Conservation (phyloP, 2,113 vertebrate species). For the Xiphorhynchus elegans region DNA sequence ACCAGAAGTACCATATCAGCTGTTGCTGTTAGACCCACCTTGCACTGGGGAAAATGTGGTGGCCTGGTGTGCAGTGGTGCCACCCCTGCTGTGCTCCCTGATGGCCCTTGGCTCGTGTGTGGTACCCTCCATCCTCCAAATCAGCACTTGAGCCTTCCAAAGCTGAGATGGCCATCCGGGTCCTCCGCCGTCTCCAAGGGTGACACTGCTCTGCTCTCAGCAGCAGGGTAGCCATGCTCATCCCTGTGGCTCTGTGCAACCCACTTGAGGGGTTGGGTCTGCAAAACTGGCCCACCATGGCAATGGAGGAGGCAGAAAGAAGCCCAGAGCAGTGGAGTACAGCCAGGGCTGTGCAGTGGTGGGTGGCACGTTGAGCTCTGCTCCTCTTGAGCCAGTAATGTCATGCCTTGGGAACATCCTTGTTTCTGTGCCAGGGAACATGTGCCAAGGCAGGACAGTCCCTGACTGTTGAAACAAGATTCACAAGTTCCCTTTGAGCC, state of each 20-base stretch:
- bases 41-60: neutral
- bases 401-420: neutral
- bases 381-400: rapidly evolving
- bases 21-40: neutral
- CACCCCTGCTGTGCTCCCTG: neutral
- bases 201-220: neutral
- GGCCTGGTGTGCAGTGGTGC: neutral
- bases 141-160: neutral
- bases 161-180: neutral
- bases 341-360: neutral
- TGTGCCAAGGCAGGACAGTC: neutral
- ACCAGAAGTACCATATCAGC: rapidly evolving
- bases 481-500: neutral
- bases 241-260: neutral
- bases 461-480: neutral
- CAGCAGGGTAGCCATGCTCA: neutral
- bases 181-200: rapidly evolving
- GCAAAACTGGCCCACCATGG: rapidly evolving
- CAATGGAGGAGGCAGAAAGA: neutral
- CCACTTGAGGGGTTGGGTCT: rapidly evolving
- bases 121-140: neutral
- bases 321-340: neutral
- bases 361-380: neutral
- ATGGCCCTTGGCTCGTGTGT: neutral
- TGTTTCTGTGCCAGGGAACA: neutral